Evolutionary conservation across 2,797 vertebrate genomes (phyloP).

Genomic region (Sebastes baramenuke): DNA sequence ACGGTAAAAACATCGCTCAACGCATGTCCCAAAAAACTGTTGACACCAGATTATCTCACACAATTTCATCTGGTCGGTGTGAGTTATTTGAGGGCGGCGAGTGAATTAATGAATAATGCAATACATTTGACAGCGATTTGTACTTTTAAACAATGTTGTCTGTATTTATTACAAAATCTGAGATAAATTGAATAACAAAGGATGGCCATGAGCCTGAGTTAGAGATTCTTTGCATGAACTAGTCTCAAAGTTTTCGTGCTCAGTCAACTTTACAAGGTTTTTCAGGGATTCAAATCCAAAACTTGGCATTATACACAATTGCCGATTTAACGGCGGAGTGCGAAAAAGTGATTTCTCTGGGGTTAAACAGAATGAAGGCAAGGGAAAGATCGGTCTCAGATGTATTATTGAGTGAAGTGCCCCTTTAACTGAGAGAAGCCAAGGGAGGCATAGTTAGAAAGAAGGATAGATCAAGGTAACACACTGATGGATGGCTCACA

Average conservation of each 20-base stretch:
- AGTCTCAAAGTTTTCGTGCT: neutral
- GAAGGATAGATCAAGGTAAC: constrained; percentile 48
- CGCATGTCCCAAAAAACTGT: constrained; percentile 22
- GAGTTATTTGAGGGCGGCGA: neutral
- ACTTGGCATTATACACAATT: neutral
- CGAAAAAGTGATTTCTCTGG: neutral
- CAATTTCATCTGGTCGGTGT: constrained; percentile 12
- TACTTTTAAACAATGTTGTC: neutral
- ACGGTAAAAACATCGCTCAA: constrained; percentile 19
- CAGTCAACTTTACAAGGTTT: constrained; percentile 5
- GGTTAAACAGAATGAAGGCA: constrained; percentile 31
- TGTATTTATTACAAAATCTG: constrained; percentile 1
- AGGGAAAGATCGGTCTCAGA: constrained; percentile 15
- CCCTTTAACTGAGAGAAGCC: constrained; percentile 46
- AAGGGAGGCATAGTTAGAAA: constrained; percentile 22
- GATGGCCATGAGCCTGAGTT: neutral
- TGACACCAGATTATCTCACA: constrained; percentile 39
- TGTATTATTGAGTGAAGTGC: constrained; percentile 53
- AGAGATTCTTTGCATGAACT: neutral
- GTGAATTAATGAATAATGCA: constrained; percentile 15
- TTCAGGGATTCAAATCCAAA: constrained; percentile 14
- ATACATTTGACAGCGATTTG: constrained; percentile 1
- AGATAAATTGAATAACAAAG: constrained; percentile 11
- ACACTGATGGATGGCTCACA: constrained; percentile 26
- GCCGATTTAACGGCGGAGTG: neutral